Evolutionary conservation across 2,797 vertebrate species (phyloP).

Genomic region (Novumbra hubbsi): DNA sequence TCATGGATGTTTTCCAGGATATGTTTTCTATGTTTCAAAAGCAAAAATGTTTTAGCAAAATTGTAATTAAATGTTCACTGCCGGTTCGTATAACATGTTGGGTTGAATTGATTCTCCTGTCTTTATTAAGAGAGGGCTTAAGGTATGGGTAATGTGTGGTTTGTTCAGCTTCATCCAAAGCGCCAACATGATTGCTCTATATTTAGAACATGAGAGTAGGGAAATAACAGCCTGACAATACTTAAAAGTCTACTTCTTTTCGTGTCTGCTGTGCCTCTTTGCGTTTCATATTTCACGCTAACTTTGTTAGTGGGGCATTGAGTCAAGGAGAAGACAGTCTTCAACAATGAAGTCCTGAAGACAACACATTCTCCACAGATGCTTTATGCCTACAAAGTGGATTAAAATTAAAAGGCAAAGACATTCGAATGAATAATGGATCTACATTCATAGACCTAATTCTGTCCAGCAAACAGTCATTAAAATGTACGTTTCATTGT

Average conservation of each 20-base stretch:
- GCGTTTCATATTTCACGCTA: not conserved
- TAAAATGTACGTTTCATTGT: too few species aligned
- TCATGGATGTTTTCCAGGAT: not conserved
- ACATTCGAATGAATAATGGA: not conserved
- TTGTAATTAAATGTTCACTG: conserved; percentile 31
- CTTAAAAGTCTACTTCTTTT: not conserved
- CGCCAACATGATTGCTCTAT: conserved; percentile 25
- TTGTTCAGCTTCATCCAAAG: conserved; percentile 27
- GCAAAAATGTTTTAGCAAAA: conserved; percentile 17
- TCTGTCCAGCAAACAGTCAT: too few species aligned
- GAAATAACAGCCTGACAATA: not conserved
- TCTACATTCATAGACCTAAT: too few species aligned
- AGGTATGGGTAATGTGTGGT: not conserved
- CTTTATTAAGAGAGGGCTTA: not conserved
- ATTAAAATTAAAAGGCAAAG: not conserved
- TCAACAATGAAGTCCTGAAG: not conserved
- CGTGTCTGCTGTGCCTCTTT: not conserved
- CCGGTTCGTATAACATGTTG: conserved; percentile 9
- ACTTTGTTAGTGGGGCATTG: not conserved
- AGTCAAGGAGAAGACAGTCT: conserved; percentile 1
- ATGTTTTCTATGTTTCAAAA: conserved; percentile 19
- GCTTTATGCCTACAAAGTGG: not conserved
- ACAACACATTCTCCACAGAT: not conserved
- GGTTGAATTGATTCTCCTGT: conserved; percentile 4
- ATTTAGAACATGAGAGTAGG: conserved; percentile 29